Base-by-base conservation (phyloP, 2,888 invertebrate species). In the Drosophila rubida region DNA sequence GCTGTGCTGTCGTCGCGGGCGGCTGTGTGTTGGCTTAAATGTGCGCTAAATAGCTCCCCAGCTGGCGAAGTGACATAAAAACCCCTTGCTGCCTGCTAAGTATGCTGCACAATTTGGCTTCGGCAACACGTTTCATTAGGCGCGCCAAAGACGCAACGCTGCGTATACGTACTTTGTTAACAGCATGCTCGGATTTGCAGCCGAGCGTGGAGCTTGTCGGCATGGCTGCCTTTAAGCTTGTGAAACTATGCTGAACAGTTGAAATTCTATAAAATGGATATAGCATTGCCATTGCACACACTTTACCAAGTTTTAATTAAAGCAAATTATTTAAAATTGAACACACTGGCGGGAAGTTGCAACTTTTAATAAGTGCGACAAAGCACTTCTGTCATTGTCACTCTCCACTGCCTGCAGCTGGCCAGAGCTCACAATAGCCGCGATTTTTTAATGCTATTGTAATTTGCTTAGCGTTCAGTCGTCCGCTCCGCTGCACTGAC, bases 41-140 rank as follows among this genome's bases (percentile, higher is more conserved):
- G 64, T 25, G 62, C 68, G 74, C 70, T 64, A 87, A 81, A 77
- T 86, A 72, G 79, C 77, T 68, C 66, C 69, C 79, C 46, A 53
- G 61, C 55, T 71, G 69, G 44, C 51, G 35, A 30, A 27, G 27
- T 57, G 53, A 25, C 63, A 60, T 62, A 51, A 61, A 59, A 63
- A 58, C 75, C 67, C 70, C 69, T 57, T 51, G 58, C 45, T 32
- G 55, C 60, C 30, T 32, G 30, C 53, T 69, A 72, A 78, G 73
- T 80, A 78, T 69, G 80, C 69, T 64, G 39, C 60, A 72, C 66
- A 69, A 60, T 86, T 85, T 62, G 65, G 61, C 69, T 69, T 63
- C 46, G 49, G 42, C 51, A 53, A 75, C 62, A 80, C 88, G 83
- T 86, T 83, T 88, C 80, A 88, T 83, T 83, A 86, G 83, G 83